Evolutionary conservation across 2,113 vertebrate genomes (phyloP).

Genomic region (Melierax canorus): DNA sequence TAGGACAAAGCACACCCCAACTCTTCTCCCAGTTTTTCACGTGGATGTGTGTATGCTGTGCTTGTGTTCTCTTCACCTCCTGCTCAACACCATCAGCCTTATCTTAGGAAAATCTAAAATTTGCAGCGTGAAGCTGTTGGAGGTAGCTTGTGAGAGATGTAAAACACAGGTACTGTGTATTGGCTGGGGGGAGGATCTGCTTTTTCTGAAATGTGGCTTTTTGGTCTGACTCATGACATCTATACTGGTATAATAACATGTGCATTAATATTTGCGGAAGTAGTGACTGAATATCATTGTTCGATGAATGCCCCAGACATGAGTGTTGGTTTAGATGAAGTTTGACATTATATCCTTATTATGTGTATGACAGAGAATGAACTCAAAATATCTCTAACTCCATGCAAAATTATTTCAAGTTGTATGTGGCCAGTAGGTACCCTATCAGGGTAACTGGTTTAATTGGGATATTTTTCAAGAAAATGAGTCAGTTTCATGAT

Average conservation of each 20-base stretch:
- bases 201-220: neutral
- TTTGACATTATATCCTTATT: neutral
- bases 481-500: neutral
- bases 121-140: neutral
- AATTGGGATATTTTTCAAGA: neutral
- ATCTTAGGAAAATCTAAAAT: neutral
- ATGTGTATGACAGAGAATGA: neutral
- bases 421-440: neutral
- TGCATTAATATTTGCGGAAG: neutral
- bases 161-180: neutral
- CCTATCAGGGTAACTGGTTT: neutral
- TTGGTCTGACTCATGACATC: neutral
- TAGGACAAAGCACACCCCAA: neutral
- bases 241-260: neutral
- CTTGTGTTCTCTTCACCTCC: accelerated
- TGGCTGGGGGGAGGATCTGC: neutral
- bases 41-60: neutral
- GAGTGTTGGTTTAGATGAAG: neutral
- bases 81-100: neutral
- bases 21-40: neutral
- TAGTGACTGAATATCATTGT: neutral
- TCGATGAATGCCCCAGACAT: neutral
- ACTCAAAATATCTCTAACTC: neutral
- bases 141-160: neutral
- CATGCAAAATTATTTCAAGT: neutral